Percentiles rank a stretch among this genome's conserved stretches.
These are phyloP conservation scores for Lamellibrachia columna DNA, from an alignment of 2,888 invertebrate genomes.

Conservation along the genomic window DNA sequence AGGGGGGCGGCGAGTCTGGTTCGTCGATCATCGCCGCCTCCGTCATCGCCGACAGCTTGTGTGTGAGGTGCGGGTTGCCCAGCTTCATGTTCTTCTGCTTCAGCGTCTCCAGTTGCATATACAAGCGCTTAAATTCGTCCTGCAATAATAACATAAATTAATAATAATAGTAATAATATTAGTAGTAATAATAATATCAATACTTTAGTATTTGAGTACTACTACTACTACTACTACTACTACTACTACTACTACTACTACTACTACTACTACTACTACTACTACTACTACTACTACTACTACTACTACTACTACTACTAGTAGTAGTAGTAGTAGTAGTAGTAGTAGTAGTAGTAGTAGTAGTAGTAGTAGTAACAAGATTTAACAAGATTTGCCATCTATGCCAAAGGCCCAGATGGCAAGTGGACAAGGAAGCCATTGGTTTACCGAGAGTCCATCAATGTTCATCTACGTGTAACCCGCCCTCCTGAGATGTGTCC, in stretches of 20 bases:
- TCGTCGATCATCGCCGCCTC: constrained; percentile 73
- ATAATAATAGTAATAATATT: constrained; percentile 69
- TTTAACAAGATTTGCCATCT: too few relatives aligned
- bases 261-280: constrained; percentile 7
- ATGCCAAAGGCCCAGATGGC: too few relatives aligned
- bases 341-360: constrained; percentile 19
- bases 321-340: neutral
- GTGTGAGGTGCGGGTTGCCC: constrained; percentile 78
- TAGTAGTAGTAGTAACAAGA: neutral
- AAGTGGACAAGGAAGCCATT: too few relatives aligned
- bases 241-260: constrained; percentile 25
- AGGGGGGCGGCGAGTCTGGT: constrained; percentile 51
- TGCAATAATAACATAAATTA: constrained; percentile 59
- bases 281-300: neutral
- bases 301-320: constrained; percentile 27
- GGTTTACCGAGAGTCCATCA: too few relatives aligned
- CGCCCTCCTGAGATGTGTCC: too few relatives aligned
- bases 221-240: constrained; percentile 27
- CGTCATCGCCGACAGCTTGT: constrained; percentile 83
- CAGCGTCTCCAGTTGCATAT: constrained; percentile 81
- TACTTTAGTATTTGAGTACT: neutral
- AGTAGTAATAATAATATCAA: neutral
- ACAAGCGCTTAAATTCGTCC: constrained; percentile 85
- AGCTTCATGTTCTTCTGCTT: constrained; percentile 81
- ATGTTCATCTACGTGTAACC: too few relatives aligned